Conservation (phyloP, 1,140 invertebrate genomes). For the Drosophila equinoxialis region DNA sequence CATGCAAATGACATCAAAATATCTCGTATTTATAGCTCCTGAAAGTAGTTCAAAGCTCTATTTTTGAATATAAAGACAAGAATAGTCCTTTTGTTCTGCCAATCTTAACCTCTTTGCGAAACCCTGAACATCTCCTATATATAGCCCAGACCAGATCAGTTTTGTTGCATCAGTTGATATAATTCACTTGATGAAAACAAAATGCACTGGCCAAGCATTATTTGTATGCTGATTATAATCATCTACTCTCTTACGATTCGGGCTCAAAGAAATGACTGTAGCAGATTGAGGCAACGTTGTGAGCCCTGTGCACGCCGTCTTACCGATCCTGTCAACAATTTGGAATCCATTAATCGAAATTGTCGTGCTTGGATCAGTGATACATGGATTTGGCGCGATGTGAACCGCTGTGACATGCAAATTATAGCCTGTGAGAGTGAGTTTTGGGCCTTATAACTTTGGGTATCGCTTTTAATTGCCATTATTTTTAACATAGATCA, state of each 20-base stretch:
- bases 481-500: neutral
- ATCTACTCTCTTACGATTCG: conserved; percentile 1
- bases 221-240: neutral
- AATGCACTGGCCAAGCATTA: conserved; percentile 16
- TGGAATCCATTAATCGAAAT: conserved; percentile 27
- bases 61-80: neutral
- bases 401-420: conserved; percentile 41
- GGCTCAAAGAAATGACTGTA: conserved; percentile 25
- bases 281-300: conserved; percentile 29
- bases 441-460: neutral
- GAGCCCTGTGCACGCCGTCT: conserved; percentile 16
- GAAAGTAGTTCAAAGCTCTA: conserved; percentile 1
- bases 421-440: conserved; percentile 42
- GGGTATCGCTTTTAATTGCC: neutral
- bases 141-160: neutral
- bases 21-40: neutral
- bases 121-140: conserved; percentile 3
- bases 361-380: conserved; percentile 14
- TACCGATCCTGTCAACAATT: conserved; percentile 28
- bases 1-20: neutral
- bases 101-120: neutral
- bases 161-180: neutral
- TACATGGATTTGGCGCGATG: conserved; percentile 39
- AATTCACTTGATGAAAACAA: neutral
- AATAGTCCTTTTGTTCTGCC: neutral